phyloP scores from a whole-genome alignment of 1,140 invertebrate genomes.

The Wasmannia auropunctata region DNA sequence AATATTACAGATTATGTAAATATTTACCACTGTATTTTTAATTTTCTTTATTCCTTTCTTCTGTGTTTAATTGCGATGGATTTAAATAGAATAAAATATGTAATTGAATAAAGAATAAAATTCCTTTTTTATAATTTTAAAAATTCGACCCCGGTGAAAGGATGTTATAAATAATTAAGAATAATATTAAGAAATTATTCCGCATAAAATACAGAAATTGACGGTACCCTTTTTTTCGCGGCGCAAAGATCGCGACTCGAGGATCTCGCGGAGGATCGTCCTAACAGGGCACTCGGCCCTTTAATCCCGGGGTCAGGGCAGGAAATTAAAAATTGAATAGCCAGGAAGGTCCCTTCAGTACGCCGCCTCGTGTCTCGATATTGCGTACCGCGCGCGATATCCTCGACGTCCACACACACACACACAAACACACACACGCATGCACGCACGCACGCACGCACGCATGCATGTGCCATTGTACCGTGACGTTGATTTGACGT shows the following conservation, averaged over 20 bases:
- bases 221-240: neutral
- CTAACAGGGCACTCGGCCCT: slow-evolving; percentile 45
- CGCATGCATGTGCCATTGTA: slow-evolving; percentile 75
- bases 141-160: neutral
- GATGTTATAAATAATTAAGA: too few relatives aligned
- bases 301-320: slow-evolving; percentile 45
- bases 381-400: slow-evolving; percentile 57
- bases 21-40: too few relatives aligned
- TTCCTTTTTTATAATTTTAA: neutral
- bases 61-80: too few relatives aligned
- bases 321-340: slow-evolving; percentile 68
- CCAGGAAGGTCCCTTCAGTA: slow-evolving; percentile 23
- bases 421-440: slow-evolving; percentile 56
- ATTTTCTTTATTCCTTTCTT: too few relatives aligned
- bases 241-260: neutral
- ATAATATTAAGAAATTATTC: too few relatives aligned
- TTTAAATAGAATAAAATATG: neutral
- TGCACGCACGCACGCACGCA: slow-evolving; percentile 55
- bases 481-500: slow-evolving; percentile 84
- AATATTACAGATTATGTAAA: too few relatives aligned
- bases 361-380: slow-evolving; percentile 53
- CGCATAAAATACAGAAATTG: neutral
- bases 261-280: slow-evolving; percentile 8
- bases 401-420: slow-evolving; percentile 41
- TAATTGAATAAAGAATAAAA: neutral